A percentile compares a stretch with the other conserved stretches of the same genome.
phyloP scores from a whole-genome alignment of 2,888 invertebrate genomes.

The Drosophila robusta region DNA sequence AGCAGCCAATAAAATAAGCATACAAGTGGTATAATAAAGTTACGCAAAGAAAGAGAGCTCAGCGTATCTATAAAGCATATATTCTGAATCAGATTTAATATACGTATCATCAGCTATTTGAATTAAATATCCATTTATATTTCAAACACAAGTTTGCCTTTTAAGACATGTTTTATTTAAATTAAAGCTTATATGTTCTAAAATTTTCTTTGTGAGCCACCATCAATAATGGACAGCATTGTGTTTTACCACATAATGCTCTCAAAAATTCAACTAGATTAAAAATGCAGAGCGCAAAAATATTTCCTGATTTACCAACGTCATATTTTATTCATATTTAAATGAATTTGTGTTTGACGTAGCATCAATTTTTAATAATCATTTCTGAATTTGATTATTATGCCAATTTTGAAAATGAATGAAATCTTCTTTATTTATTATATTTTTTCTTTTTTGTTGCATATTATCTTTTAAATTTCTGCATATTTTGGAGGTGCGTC shows the following conservation, averaged over 20 bases:
- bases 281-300: slow-evolving; percentile 8
- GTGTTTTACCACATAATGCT: slow-evolving; percentile 1
- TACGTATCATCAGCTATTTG: not conserved
- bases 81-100: not conserved
- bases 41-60: not conserved
- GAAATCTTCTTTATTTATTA: slow-evolving; percentile 10
- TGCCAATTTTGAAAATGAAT: slow-evolving; percentile 9
- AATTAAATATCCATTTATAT: not conserved
- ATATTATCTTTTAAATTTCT: slow-evolving; percentile 1
- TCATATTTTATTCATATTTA: slow-evolving; percentile 12
- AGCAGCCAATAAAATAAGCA: not conserved
- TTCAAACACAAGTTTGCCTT: not conserved
- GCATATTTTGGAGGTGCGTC: slow-evolving; percentile 13
- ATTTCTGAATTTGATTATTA: slow-evolving; percentile 13
- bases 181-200: not conserved
- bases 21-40: not conserved
- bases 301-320: slow-evolving; percentile 25
- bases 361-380: not conserved
- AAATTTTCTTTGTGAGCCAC: not conserved
- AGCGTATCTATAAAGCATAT: not conserved
- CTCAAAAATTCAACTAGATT: not conserved
- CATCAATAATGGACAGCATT: not conserved
- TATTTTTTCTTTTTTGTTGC: not conserved
- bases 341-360: slow-evolving; percentile 4
- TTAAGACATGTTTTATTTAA: not conserved